Evolutionary conservation across 2,797 vertebrate species (phyloP), one percentile per base, ranked within the genome.

Genomic region (Etheostoma perlongum): DNA sequence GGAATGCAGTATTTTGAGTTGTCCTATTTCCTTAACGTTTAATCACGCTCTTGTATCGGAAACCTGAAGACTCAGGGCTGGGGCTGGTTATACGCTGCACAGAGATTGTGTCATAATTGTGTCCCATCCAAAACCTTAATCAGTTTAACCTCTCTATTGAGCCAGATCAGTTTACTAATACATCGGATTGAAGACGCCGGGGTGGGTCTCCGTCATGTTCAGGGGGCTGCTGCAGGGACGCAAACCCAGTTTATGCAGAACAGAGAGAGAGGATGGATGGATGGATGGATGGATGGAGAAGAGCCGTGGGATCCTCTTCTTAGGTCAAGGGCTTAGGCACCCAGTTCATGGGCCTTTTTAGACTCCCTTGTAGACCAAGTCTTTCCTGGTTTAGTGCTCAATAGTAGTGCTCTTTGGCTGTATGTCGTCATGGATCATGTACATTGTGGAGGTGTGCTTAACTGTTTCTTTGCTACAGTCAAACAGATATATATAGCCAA

Each of bases 1-100:
- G 94, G 94, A 95, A 95, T 94, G 93, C 84, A 58, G 71, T 93
- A 90, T 94, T 94, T 94, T 90, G 86, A 94, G 82, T 92, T 88
- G 79, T 86, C 87, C 88, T 70, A 93, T 94, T 95, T 95, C 92
- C 91, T 91, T 67, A 49, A 82, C 90, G 91, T 94, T 90, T 92
- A 92, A 92, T 92, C 89, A 77, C 42, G 68, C 85, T 87, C 71
- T 72, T 51, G 82, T 88, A 90, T 89, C 74, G 74, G 93, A 90
- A 92, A 94, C 86, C 82, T 63, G 90, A 94, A 78, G 84, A 89
- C 84, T 67, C 46, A 47, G 63, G 75, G 79, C 86, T 75, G 69
- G 42, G 73, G 44, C 78, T 72, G 77, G 47, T 88, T 88, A 72
- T 83, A 79, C 88, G 90, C 93, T 92, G 87, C 93, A 88, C 68